phyloP scores from a whole-genome alignment of 2,113 vertebrate genomes.

The Mormyrus iriodes region DNA sequence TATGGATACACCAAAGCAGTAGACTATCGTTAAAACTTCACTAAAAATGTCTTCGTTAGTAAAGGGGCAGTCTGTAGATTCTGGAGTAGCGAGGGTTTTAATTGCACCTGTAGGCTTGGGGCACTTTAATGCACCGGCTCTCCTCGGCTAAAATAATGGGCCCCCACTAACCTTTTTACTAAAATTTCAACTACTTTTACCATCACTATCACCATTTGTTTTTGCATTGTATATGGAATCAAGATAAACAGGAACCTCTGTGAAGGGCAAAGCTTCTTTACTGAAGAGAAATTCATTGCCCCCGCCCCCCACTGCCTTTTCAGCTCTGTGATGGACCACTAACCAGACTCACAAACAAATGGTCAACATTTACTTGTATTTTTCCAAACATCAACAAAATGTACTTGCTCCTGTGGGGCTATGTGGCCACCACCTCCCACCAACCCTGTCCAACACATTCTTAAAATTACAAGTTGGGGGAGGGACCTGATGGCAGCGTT shows the following conservation, averaged over 20 bases:
- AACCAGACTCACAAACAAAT: neutral
- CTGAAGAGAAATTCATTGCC: neutral
- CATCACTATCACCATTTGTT: neutral
- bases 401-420: neutral
- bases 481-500: neutral
- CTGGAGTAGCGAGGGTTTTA: neutral
- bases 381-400: neutral
- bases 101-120: neutral
- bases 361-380: neutral
- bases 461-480: neutral
- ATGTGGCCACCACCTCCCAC: neutral
- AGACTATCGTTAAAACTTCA: neutral
- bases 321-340: neutral
- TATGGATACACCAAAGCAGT: neutral
- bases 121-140: neutral
- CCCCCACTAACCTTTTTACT: neutral
- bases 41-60: neutral
- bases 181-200: neutral
- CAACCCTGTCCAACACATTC: neutral
- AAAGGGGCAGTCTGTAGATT: neutral
- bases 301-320: neutral
- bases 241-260: neutral
- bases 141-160: neutral
- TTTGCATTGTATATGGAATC: neutral
- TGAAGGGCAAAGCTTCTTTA: neutral